A percentile compares a stretch with the other conserved stretches of the same genome.
These are phyloP conservation scores for Haliclona indistincta DNA, from an alignment of 37 sponge, comb jelly and placozoan species.

Conservation along the genomic window DNA sequence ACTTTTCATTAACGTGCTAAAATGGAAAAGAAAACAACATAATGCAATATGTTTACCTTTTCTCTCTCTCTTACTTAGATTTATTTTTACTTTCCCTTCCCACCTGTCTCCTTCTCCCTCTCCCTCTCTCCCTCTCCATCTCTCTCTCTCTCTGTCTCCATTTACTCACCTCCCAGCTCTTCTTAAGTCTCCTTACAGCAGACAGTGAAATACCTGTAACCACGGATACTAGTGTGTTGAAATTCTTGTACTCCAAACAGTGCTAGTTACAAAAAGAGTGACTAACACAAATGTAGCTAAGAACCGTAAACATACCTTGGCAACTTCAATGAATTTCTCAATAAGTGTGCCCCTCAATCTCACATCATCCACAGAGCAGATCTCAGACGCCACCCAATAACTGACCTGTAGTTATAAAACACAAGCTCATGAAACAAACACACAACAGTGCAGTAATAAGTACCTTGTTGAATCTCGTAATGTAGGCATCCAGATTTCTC, in stretches of 20 bases:
- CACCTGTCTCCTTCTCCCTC: too few relatives aligned
- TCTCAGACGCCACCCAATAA: conserved; percentile 73
- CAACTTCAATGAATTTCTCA: conserved; percentile 82
- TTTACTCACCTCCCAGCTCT: conserved; percentile 72
- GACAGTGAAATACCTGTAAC: conserved; percentile 61
- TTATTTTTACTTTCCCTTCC: too few relatives aligned
- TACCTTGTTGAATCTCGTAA: conserved; percentile 79
- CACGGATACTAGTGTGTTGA: conserved; percentile 75
- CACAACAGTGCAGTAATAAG: neutral
- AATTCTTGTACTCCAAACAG: conserved; percentile 75
- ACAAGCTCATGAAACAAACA: neutral
- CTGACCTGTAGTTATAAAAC: conserved; percentile 35
- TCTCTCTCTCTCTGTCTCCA: too few relatives aligned
- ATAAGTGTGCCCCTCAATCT: conserved; percentile 37
- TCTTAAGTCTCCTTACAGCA: conserved; percentile 69
- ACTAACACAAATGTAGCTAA: neutral
- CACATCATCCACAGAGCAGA: conserved; percentile 29
- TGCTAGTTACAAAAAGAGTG: conserved; percentile 36
- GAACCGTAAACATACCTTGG: conserved; percentile 47
- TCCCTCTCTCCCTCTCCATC: too few relatives aligned
- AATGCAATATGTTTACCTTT: neutral
- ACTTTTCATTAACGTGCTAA: conserved; percentile 57
- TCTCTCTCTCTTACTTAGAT: too few relatives aligned
- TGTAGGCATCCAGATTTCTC: conserved; percentile 79
- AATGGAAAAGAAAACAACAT: neutral